Evolutionary conservation across 2,888 invertebrate species (phyloP), one percentile per base, ranked within the genome.

Genomic region (Eubasilissa splendida): DNA sequence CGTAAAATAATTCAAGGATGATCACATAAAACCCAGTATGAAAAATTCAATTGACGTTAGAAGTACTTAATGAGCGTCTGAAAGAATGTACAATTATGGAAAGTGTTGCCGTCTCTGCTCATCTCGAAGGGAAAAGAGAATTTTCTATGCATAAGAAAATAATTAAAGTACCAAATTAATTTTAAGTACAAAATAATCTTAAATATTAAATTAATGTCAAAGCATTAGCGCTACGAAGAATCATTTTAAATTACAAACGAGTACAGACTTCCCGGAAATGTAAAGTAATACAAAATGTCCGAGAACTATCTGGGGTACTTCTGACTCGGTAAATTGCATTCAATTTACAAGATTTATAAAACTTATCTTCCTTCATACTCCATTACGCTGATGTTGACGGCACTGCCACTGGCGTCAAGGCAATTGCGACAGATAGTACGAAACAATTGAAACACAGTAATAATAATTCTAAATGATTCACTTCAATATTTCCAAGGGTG

Each of bases 351-450:
- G 78, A 79, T 80, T 83, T 80, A 79, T 75, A 79, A 83, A 80
- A 81, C 77, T 83, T 81, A 83, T 83, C 83, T 70, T 71, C 63
- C 52, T 74, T 83, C 74, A 81, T 79, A 65, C 70, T 77, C 80
- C 81, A 83, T 83, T 83, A 80, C 66, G 56, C 65, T 77, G 53
- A 77, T 79, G 79, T 76, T 79, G 71, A 79, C 42, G 42, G 42
- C 42, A 42, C 42, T 42, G 76, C 66, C 77, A 77, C 54, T 81
- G 78, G 76, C 56, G 76, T 54, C 54, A 73, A n/a, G 54, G 76
- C 79, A 76, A 81, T 83, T 83, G 79, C 58, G 54, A 77, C 82
- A n/a, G 65, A 73, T 74, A 77, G 42, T 42, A 42, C 42, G 9
- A 58, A 10, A 58, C 54, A 77, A 59, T 63, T 58, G 65, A 53